Conservation (phyloP, 2,888 invertebrate species). For the Macropis europaea region DNA sequence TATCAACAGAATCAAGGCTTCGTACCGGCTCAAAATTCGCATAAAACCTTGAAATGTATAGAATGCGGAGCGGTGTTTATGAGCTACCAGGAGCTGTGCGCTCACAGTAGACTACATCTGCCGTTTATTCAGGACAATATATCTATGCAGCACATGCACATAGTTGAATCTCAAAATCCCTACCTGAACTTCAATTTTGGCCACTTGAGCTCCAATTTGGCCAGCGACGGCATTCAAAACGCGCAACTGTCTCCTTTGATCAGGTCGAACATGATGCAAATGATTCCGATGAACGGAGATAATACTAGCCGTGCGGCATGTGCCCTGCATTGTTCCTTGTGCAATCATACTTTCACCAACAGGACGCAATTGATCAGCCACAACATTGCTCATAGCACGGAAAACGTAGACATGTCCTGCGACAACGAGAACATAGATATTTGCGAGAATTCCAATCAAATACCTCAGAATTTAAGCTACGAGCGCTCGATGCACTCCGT, state of each 20-base stretch:
- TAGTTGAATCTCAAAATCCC: conserved; percentile 72
- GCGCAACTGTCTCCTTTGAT: conserved; percentile 39
- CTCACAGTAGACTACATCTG: conserved; percentile 69
- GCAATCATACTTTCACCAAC: conserved; percentile 73
- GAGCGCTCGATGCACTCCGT: conserved; percentile 59
- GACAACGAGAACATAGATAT: conserved; percentile 72
- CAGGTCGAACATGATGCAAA: conserved; percentile 52
- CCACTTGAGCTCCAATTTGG: conserved; percentile 50
- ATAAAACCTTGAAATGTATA: conserved; percentile 69
- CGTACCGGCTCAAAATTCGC: conserved; percentile 64
- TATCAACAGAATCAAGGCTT: conserved; percentile 73
- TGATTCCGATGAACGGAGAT: conserved; percentile 49
- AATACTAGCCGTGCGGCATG: conserved; percentile 68
- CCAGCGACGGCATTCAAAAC: conserved; percentile 42
- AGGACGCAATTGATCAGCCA: conserved; percentile 72
- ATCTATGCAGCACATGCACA: conserved; percentile 72
- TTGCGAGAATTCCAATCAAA: conserved; percentile 67
- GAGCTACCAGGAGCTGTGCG: conserved; percentile 72
- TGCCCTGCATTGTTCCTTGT: conserved; percentile 73
- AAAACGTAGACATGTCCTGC: conserved; percentile 68
- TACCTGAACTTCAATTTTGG: conserved; percentile 68
- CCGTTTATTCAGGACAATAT: conserved; percentile 69
- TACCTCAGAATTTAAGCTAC: conserved; percentile 65
- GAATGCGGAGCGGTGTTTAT: conserved; percentile 71
- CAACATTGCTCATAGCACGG: conserved; percentile 65